Evolutionary conservation across 2,797 vertebrate species (phyloP), one percentile per base, ranked within the genome.

Genomic region (Cephalopachus bancanus): DNA sequence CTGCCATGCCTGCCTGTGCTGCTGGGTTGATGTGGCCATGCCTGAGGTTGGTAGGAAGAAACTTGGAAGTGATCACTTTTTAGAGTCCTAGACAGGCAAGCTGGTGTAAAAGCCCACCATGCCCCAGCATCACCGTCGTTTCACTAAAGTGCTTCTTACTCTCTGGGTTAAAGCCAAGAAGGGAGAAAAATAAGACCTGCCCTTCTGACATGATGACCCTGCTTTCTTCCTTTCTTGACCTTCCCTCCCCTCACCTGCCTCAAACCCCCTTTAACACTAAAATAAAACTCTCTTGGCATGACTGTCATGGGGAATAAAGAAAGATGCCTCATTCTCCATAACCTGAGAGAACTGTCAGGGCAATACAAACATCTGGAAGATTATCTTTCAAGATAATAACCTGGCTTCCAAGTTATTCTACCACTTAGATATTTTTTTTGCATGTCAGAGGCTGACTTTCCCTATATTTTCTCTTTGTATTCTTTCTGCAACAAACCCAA

Each of bases 121-220:
- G 1, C n/a, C 19, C n/a, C 19, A 86, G 28, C 2, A 15, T 2
- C 28, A 15, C 79, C 59, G 44, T n/a, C 4, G 0, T 79, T 44
- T 16, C 24, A 53, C 3, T 0, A 8, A 33, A 4, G 26, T 24
- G n/a, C 53, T 55, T 57, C 16, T 71, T 55, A 55, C 17, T 65
- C 20, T 83, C 76, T 67, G 57, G 30, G 26, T 30, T 20, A 9
- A 51, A 80, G n/a, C 75, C 28, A 83, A 62, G 53, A 10, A 44
- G 24, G 37, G 60, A 19, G 22, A 30, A 67, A 51, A 37, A 26
- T 19, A 59, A 95, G 17, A 53, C 24, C 19, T 49, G 20, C 5
- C 2, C 17, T 15, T 33, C 30, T 22, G 8, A 30, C 57, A 16
- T 1, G 0, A 5, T 2, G 15, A 10, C 33, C 28, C 22, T 81